These are phyloP conservation scores for Drosophila phalerata DNA, from an alignment of 2,888 invertebrate genomes.

Conservation along the genomic window DNA sequence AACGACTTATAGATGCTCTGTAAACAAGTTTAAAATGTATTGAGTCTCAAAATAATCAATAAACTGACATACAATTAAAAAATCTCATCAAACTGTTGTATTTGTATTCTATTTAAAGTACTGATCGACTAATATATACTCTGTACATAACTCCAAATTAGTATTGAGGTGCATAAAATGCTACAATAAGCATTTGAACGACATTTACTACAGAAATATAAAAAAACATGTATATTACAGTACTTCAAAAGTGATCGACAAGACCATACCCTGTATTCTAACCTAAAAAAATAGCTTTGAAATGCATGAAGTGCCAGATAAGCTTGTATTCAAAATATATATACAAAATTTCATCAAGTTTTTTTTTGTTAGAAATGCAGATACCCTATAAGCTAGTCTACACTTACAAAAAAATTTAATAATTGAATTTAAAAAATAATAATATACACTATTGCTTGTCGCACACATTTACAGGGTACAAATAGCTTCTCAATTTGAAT, in stretches of 20 bases:
- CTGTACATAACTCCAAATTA: background rate
- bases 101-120: background rate
- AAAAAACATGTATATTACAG: no score
- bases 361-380: no score
- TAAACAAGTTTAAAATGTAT: background rate
- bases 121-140: background rate
- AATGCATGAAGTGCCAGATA: background rate
- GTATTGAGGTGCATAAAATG: background rate
- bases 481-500: slow-evolving; percentile 10
- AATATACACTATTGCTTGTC: background rate
- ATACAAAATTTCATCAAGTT: background rate
- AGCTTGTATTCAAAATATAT: background rate
- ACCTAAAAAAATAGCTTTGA: no score
- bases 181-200: background rate
- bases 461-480: slow-evolving; percentile 11
- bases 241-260: background rate
- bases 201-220: no score
- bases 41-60: background rate
- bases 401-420: background rate
- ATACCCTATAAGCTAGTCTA: background rate
- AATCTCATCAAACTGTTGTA: background rate
- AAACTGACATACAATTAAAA: background rate
- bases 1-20: background rate
- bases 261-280: background rate
- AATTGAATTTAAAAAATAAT: background rate